Evolutionary conservation across 2,113 vertebrate species (phyloP).

Genomic region (Myotis lucifugus): DNA sequence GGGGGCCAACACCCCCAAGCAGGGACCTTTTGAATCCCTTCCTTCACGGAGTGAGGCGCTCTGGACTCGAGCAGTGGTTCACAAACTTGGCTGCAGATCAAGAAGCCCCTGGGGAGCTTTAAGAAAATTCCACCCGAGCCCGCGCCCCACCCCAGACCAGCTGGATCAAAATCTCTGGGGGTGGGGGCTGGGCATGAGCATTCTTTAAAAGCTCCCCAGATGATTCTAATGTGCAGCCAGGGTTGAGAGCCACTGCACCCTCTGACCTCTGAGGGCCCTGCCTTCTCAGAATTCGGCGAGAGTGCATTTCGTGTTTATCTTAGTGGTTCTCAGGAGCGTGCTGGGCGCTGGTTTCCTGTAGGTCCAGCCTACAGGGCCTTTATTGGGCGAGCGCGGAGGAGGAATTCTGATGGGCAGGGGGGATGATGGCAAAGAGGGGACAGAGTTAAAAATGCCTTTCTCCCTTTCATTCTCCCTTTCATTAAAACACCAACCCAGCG

Average conservation of each 20-base stretch:
- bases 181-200: slow-evolving; percentile 29
- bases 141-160: slow-evolving; percentile 60
- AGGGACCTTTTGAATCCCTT: not conserved
- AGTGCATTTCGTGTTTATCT: slow-evolving; percentile 72
- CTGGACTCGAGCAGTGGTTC: not conserved
- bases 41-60: slow-evolving; percentile 11
- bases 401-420: not conserved
- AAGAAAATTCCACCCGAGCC: slow-evolving; percentile 71
- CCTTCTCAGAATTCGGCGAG: slow-evolving; percentile 47
- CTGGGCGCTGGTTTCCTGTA: slow-evolving; percentile 25
- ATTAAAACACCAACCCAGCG: not conserved
- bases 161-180: slow-evolving; percentile 17
- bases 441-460: not conserved
- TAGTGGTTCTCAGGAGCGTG: slow-evolving; percentile 56
- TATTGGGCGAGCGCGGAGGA: not conserved
- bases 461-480: not conserved
- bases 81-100: slow-evolving; percentile 61
- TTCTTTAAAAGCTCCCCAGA: slow-evolving; percentile 70
- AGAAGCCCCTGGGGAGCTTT: slow-evolving; percentile 66
- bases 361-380: not conserved
- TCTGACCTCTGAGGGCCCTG: slow-evolving; percentile 55
- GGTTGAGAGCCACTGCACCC: slow-evolving; percentile 72
- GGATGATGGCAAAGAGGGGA: not conserved
- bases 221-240: slow-evolving; percentile 59
- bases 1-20: not conserved